Evolutionary conservation across 2,888 invertebrate species (phyloP).

Genomic region (Nasonovia ribisnigri): DNA sequence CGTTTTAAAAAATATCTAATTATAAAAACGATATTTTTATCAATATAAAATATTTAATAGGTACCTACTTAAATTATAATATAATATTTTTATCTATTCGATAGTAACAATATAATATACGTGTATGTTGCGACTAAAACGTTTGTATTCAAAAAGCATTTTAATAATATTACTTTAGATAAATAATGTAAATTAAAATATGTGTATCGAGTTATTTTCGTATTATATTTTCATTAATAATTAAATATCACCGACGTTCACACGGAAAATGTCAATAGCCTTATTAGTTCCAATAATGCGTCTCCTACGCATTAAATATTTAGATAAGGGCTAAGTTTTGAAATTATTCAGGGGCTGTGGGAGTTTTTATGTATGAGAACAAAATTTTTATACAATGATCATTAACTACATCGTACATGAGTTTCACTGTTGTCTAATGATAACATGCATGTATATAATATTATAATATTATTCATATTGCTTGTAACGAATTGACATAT

Average conservation of each 20-base stretch:
- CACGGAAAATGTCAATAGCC: slow-evolving; percentile 41
- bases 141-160: background rate
- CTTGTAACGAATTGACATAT: background rate
- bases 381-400: background rate
- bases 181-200: slow-evolving; percentile 19
- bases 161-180: background rate
- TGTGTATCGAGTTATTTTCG: background rate
- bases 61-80: background rate
- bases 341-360: slow-evolving; percentile 40
- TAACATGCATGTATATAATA: background rate
- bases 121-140: slow-evolving; percentile 1
- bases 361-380: background rate
- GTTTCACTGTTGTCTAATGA: slow-evolving; percentile 47
- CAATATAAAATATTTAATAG: background rate
- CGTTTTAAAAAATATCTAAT: background rate
- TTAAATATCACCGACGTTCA: slow-evolving; percentile 28
- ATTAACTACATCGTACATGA: slow-evolving; percentile 8
- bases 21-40: background rate
- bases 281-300: slow-evolving; percentile 25
- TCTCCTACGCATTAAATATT: slow-evolving; percentile 10
- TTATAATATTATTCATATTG: background rate
- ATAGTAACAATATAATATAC: background rate
- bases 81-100: background rate
- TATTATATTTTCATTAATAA: slow-evolving; percentile 10
- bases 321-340: slow-evolving; percentile 20